These are phyloP conservation scores for Neoaliturus tenellus DNA, from an alignment of 2,888 invertebrate species.

Conservation along the genomic window DNA sequence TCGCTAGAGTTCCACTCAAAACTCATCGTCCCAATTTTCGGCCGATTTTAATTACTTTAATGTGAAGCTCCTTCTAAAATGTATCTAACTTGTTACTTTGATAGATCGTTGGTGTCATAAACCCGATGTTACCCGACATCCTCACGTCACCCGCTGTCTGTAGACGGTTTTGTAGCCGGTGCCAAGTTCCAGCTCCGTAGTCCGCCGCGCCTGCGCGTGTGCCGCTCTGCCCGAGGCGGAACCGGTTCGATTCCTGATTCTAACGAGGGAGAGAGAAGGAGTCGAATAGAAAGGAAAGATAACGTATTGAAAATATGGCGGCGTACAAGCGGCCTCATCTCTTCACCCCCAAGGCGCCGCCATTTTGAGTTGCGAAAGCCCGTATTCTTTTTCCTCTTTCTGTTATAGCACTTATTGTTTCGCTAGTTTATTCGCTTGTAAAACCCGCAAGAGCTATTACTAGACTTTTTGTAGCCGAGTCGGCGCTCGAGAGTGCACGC, in stretches of 20 bases:
- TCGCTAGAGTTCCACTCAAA: no score
- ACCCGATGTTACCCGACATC: no score
- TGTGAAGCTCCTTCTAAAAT: no score
- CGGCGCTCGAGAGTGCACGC: not conserved
- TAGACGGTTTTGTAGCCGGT: not conserved
- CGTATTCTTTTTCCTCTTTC: conserved; percentile 23
- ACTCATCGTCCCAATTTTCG: no score
- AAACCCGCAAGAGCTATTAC: conserved; percentile 21
- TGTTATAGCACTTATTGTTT: conserved; percentile 30
- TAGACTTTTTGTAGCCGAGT: conserved; percentile 1
- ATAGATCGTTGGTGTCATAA: no score
- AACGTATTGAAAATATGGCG: conserved; percentile 58
- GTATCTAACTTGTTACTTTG: no score
- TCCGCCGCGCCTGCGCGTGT: conserved; percentile 34
- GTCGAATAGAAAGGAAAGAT: conserved; percentile 55
- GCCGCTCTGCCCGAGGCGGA: conserved; percentile 16
- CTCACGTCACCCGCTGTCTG: no score
- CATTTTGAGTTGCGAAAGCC: conserved; percentile 52
- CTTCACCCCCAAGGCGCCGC: conserved; percentile 40
- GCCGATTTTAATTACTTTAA: no score
- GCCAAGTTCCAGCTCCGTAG: not conserved
- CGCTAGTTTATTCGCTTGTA: conserved; percentile 30
- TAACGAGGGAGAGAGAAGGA: conserved; percentile 52
- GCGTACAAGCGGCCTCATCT: conserved; percentile 53
- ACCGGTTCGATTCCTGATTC: conserved; percentile 55